Conservation (phyloP, 2,113 vertebrate species). For the Albula glossodonta region DNA sequence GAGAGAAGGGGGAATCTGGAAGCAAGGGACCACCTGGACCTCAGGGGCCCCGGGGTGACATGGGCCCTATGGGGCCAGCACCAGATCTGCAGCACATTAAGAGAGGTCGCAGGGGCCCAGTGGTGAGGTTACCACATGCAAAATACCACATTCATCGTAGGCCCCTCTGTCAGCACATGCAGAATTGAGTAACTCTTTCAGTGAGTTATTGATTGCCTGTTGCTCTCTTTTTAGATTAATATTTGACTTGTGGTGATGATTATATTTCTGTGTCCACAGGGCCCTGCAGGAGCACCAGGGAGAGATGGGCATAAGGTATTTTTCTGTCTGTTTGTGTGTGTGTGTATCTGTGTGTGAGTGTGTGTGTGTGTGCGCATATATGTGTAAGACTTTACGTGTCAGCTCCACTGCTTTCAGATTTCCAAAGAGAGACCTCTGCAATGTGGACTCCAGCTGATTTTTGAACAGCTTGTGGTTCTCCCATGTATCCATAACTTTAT, state of each 20-base stretch:
- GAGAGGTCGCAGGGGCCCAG: constrained; percentile 70
- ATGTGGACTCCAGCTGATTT: neutral
- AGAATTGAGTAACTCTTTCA: no score
- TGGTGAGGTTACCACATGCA: constrained; percentile 56
- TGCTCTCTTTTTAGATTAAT: no score
- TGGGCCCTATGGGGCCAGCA: constrained; percentile 72
- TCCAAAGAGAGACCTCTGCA: neutral
- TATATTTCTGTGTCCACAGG: constrained; percentile 51
- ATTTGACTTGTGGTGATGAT: neutral
- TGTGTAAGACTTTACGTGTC: neutral
- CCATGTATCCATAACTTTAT: neutral
- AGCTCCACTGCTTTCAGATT: neutral
- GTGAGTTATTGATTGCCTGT: no score
- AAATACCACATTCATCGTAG: no score
- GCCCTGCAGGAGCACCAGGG: constrained; percentile 68
- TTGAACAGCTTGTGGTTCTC: neutral
- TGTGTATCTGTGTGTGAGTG: no score
- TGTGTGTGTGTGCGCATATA: neutral
- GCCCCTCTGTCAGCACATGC: no score
- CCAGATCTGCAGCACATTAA: constrained; percentile 70
- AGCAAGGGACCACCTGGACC: constrained; percentile 55
- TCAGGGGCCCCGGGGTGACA: constrained; percentile 67
- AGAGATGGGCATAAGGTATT: constrained; percentile 70
- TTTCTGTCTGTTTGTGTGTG: neutral
- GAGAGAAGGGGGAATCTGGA: constrained; percentile 63